Base-by-base conservation (phyloP, 2,888 invertebrate genomes). In the Platycnemis pennipes region DNA sequence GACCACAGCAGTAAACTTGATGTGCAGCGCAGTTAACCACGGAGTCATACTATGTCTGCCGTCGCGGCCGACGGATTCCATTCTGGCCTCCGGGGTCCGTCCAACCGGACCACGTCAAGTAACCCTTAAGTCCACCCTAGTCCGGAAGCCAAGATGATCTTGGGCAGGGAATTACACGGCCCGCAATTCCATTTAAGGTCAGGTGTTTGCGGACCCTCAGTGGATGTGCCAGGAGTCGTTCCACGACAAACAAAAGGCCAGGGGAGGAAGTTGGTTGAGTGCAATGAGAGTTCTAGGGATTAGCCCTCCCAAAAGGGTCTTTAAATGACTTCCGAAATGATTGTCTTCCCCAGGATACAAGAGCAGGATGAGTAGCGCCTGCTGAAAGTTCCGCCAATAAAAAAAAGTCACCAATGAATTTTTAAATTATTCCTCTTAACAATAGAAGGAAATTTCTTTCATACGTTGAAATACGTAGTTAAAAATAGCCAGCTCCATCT, bases 151-250 rank as follows among this genome's bases (percentile, higher is more conserved):
- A 37, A 37, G 77, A 2, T 13, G 37, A 37, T n/a, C 5, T 16
- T 7, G 37, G 77, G 37, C 31, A 11, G 37, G 37, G 37, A 77
- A 77, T 77, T 77, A 77, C 37, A 3, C 31, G 11, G 31, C 77
- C 77, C 77, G 37, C 77, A 77, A 77, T 77, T 77, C 77, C 77
- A 77, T 77, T 77, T 77, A 77, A 77, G 77, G 77, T 77, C 77
- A 37, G 77, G 77, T 37, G 77, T 77, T 77, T 77, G 77, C 77
- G 77, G 77, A 77, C 31, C 77, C 37, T 37, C 69, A 37, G 37
- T 63, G 26, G 63, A 26, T 7, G 26, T 7, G 13, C 31, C 16
- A 19, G 31, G 77, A 77, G 77, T 37, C 31, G 31, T 77, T 13
- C 77, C 77, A 37, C 77, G 77, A 37, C 77, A 77, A 77, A 31